Evolutionary conservation across 2,888 invertebrate species (phyloP).

Genomic region (Meliscaeva auricollis): DNA sequence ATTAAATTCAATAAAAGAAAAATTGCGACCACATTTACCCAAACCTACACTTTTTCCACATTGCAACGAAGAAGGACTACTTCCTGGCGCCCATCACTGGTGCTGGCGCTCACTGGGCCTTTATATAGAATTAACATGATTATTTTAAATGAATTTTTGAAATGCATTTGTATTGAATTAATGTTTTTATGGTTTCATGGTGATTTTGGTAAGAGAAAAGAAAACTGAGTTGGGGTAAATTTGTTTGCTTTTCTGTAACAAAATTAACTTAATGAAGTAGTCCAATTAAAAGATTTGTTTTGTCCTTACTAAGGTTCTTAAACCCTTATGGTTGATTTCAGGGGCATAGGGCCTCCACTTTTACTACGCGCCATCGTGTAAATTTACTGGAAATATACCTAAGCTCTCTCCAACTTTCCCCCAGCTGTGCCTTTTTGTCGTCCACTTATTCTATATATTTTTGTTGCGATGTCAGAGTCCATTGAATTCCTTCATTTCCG

Average conservation of each 20-base stretch:
- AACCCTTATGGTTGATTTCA: too few relatives aligned
- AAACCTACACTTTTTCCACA: constrained; percentile 12
- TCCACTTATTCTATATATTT: too few relatives aligned
- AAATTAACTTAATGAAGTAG: too few relatives aligned
- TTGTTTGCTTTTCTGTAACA: not conserved
- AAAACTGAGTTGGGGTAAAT: not conserved
- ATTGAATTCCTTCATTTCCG: too few relatives aligned
- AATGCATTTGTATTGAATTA: constrained; percentile 71
- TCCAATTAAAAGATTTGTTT: too few relatives aligned
- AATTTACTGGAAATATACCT: too few relatives aligned
- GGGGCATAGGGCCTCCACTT: too few relatives aligned
- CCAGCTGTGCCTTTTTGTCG: too few relatives aligned
- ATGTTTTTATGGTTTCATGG: constrained; percentile 41
- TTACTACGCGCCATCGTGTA: too few relatives aligned
- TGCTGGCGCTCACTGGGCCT: not conserved
- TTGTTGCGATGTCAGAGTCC: too few relatives aligned
- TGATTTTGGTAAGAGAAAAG: not conserved
- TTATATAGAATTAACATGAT: constrained; percentile 38
- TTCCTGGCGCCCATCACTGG: constrained; percentile 33
- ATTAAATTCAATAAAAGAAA: constrained; percentile 74
- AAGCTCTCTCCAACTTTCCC: too few relatives aligned
- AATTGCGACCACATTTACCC: constrained; percentile 65
- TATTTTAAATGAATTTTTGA: constrained; percentile 65
- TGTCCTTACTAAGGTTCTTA: too few relatives aligned
- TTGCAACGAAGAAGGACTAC: constrained; percentile 21